phyloP scores from a whole-genome alignment of 2,888 invertebrate species.

The Aquatica leii region DNA sequence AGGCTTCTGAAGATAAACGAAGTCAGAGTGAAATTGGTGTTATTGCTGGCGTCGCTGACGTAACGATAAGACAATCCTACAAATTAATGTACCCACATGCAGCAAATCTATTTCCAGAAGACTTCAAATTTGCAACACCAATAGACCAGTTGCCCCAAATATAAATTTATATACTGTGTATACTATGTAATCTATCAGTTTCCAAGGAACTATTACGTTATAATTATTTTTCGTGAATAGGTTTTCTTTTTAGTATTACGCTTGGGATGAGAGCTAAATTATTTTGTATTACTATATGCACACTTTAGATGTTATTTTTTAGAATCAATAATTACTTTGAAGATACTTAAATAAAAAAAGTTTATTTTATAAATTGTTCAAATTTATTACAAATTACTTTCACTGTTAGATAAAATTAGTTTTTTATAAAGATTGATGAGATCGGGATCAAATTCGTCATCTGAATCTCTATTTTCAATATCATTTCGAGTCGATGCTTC shows the following conservation, averaged over 20 bases:
- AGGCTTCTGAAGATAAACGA: conserved; percentile 91
- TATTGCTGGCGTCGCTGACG: conserved; percentile 97
- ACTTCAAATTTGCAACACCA: conserved; percentile 94
- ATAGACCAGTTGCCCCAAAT: conserved; percentile 93
- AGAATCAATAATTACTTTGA: too few relatives aligned
- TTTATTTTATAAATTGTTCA: too few relatives aligned
- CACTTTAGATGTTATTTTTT: too few relatives aligned
- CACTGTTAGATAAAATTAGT: conserved; percentile 16
- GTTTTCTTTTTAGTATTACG: not conserved
- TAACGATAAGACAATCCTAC: conserved; percentile 96
- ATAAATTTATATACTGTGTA: conserved; percentile 63
- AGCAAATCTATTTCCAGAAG: conserved; percentile 90
- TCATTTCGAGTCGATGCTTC: not conserved
- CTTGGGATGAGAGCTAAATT: not conserved
- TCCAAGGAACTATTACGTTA: not conserved
- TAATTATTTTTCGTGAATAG: not conserved
- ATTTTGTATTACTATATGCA: not conserved
- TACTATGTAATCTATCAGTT: not conserved
- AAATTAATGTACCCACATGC: conserved; percentile 97
- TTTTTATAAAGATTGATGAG: conserved; percentile 16
- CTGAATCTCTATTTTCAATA: conserved; percentile 16
- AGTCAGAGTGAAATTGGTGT: conserved; percentile 98
- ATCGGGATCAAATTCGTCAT: conserved; percentile 24
- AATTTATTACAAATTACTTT: conserved; percentile 4
- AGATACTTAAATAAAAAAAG: too few relatives aligned